Evolutionary conservation across 2,113 vertebrate genomes (phyloP), one percentile per base, ranked within the genome.

Genomic region (Solenodon paradoxus): DNA sequence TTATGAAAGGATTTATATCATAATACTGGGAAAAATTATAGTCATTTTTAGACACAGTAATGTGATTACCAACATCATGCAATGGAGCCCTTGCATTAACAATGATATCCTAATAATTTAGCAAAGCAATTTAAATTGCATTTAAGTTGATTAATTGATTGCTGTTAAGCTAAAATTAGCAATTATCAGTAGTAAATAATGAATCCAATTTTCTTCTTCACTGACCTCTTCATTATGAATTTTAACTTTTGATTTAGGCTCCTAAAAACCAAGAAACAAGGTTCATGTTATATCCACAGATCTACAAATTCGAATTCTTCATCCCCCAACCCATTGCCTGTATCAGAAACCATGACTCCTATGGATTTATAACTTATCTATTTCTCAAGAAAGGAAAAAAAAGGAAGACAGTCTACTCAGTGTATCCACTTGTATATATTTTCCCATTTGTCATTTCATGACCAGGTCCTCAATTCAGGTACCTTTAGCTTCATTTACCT

Each of bases 51-150:
- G 9, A 59, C 12, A 74, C 5, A 30, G 24, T 16, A 77, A 57
- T 94, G 10, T 53, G 42, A 45, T 89, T 66, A 26, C 9, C 59
- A 53, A 82, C 4, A 35, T 64, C 11, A 74, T 57, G 16, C 53
- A 88, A 32, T 30, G 20, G 32, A 74, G 32, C 7, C 10, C 93
- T 82, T 94, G n/a, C 12, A 93, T 90, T 95, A 88, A 93, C 19
- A 75, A 93, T 77, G 20, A 71, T 88, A 69, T 38, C 22, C 16
- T 81, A 91, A 92, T 82, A 81, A 83, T 42, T 89, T 77, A 90
- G 1, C 7, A 90, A 93, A 94, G 26, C 3, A 80, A 94, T 32
- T 92, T 92, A 88, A 92, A 88, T 84, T 88, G 26, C 2, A 79
- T 55, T 84, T 92, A 63, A 75, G 3, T 81, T 69, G 24, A 92